phyloP scores from a whole-genome alignment of 92 coral and sea anemone genomes.

The Porites divaricata region DNA sequence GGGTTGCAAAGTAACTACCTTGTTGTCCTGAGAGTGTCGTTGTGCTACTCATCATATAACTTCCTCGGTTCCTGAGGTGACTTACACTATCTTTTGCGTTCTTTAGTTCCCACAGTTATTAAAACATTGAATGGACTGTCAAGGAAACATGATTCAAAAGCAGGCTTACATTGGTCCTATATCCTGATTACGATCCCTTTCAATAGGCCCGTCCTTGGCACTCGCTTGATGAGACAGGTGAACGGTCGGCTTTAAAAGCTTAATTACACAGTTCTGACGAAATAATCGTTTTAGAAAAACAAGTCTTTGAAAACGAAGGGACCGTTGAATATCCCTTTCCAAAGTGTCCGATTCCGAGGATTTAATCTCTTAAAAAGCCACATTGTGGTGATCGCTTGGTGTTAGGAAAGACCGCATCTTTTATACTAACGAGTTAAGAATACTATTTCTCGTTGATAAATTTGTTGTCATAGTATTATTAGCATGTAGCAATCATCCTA shows the following conservation, averaged over 20 bases:
- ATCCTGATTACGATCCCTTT: background rate
- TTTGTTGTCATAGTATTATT: too few relatives aligned
- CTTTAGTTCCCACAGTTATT: background rate
- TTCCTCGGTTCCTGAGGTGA: background rate
- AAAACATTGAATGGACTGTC: background rate
- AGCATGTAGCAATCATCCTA: too few relatives aligned
- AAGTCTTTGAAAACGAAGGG: background rate
- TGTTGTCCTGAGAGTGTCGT: background rate
- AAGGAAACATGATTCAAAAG: background rate
- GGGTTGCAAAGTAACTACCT: background rate
- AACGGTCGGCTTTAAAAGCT: background rate
- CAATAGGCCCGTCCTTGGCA: background rate
- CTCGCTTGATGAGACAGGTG: background rate
- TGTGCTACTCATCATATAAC: background rate
- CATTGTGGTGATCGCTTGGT: background rate
- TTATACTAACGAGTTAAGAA: too few relatives aligned
- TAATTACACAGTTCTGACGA: conserved; percentile 7
- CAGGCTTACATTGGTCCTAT: too few relatives aligned
- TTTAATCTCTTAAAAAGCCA: background rate
- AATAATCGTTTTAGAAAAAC: background rate
- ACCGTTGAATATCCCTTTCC: too few relatives aligned
- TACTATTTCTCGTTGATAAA: too few relatives aligned
- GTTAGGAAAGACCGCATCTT: too few relatives aligned
- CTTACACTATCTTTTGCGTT: too few relatives aligned
- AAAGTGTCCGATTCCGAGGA: background rate